Percentiles rank a stretch among this genome's conserved stretches.
Conservation (phyloP, 2,888 invertebrate genomes). For the Lepetodrilus schrolli region DNA sequence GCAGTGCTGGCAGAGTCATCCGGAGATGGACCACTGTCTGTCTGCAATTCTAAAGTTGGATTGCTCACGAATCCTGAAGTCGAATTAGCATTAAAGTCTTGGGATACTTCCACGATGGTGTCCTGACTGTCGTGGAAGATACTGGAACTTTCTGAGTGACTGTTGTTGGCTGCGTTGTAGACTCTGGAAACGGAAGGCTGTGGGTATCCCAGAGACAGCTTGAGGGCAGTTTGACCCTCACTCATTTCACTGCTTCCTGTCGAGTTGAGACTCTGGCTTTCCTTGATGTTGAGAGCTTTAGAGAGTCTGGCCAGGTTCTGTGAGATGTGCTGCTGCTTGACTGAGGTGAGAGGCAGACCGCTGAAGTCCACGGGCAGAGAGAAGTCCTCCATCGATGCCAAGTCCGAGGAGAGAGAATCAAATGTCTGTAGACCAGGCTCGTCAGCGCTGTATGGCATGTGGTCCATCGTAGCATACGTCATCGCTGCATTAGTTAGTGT, state of each 20-base stretch:
- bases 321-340: constrained; percentile 65
- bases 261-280: constrained; percentile 52
- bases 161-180: background rate
- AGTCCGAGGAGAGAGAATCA: constrained; percentile 64
- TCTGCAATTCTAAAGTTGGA: background rate
- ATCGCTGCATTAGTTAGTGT: constrained; percentile 33
- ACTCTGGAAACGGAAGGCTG: background rate
- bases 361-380: constrained; percentile 63
- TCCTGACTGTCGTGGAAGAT: constrained; percentile 43
- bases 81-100: constrained; percentile 23
- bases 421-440: constrained; percentile 44
- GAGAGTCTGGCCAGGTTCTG: constrained; percentile 61
- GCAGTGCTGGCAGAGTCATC: constrained; percentile 20
- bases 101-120: constrained; percentile 36
- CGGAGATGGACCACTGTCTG: background rate
- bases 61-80: constrained; percentile 6
- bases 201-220: background rate
- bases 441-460: constrained; percentile 4
- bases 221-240: constrained; percentile 25
- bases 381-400: constrained; percentile 60
- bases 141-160: constrained; percentile 27
- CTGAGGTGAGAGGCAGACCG: constrained; percentile 63
- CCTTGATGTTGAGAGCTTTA: constrained; percentile 63
- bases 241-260: constrained; percentile 50
- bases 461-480: constrained; percentile 38